phyloP scores from a whole-genome alignment of 2,888 invertebrate species.

The Eupithecia abbreviata region DNA sequence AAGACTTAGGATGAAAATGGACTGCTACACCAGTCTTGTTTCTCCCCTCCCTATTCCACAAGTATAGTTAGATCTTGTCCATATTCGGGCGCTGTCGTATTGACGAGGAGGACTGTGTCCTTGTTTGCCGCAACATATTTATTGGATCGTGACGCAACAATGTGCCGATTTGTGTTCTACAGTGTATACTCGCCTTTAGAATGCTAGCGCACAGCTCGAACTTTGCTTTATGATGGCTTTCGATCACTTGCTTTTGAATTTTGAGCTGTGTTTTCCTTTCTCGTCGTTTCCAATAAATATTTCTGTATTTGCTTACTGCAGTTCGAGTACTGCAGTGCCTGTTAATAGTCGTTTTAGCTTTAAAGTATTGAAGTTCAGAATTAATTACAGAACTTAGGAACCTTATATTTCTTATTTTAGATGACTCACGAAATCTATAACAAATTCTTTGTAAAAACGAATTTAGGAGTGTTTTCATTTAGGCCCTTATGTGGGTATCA shows the following conservation, averaged over 20 bases:
- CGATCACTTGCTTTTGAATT: constrained; percentile 9
- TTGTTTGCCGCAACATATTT: constrained; percentile 68
- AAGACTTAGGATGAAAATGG: not conserved
- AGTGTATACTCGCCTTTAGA: constrained; percentile 51
- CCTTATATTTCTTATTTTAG: not conserved
- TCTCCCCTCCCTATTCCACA: constrained; percentile 39
- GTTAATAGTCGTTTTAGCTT: not conserved
- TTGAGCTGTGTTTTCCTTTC: not conserved
- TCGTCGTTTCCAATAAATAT: not conserved
- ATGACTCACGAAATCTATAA: not conserved
- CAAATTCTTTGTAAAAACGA: not conserved
- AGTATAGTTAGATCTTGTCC: constrained; percentile 35
- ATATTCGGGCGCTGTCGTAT: constrained; percentile 50
- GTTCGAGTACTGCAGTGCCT: too few species aligned
- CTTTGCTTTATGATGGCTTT: constrained; percentile 18
- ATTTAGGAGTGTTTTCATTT: not conserved
- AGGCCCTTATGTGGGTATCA: not conserved
- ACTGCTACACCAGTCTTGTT: constrained; percentile 16
- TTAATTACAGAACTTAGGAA: not conserved
- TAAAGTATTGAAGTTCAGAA: not conserved
- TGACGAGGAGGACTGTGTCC: constrained; percentile 60
- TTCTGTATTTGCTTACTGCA: not conserved
- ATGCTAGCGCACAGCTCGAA: not conserved
- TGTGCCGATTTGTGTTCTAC: constrained; percentile 57
- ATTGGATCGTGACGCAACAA: constrained; percentile 71